Conservation (phyloP, 2,888 invertebrate genomes). For the Drosophila lutescens region DNA sequence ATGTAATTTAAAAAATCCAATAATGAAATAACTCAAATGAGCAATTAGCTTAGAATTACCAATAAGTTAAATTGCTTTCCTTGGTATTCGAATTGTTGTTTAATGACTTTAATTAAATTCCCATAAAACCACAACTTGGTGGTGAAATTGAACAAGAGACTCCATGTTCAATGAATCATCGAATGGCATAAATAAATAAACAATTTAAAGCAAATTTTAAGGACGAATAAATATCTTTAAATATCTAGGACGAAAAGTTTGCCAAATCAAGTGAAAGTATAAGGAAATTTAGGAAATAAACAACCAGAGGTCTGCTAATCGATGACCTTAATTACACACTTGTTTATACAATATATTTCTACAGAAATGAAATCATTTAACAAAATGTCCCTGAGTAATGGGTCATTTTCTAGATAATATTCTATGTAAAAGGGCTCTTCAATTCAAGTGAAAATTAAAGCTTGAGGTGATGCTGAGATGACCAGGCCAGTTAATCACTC, state of each 20-base stretch:
- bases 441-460: not conserved
- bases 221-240: not conserved
- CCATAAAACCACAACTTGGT: not conserved
- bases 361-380: not conserved
- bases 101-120: not conserved
- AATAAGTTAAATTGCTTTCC: not conserved
- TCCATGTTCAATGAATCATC: not conserved
- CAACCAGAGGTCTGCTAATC: not conserved
- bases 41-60: too few relatives aligned
- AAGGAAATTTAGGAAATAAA: not conserved
- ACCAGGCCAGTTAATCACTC: constrained; percentile 45
- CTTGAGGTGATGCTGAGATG: not conserved
- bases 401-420: not conserved
- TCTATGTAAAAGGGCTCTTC: not conserved
- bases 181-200: not conserved
- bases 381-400: not conserved
- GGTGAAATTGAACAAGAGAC: not conserved
- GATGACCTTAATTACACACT: not conserved
- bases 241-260: not conserved
- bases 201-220: not conserved
- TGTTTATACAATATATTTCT: not conserved
- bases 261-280: not conserved
- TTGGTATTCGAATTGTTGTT: not conserved
- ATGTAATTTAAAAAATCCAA: not conserved
- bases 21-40: not conserved